Base-by-base conservation (phyloP, 2,113 vertebrate genomes). In the Mormyrus lacerda region DNA sequence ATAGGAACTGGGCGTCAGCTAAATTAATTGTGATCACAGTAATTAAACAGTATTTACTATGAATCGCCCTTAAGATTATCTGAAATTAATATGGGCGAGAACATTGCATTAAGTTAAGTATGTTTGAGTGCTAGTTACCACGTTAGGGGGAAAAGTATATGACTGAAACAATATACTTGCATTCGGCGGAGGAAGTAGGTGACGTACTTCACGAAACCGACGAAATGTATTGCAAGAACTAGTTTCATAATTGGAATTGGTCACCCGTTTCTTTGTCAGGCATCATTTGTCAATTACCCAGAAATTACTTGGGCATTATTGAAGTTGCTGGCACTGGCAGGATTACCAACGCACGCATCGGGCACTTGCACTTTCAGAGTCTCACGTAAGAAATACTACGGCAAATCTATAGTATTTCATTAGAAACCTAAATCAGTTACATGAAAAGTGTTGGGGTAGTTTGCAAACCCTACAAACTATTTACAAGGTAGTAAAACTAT, bases 11-110 rank as follows among this genome's bases (percentile, higher is more conserved):
- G 82, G 82, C 82, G 82, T 84, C 42, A 42, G 42, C 44, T 84
- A 47, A 47, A 84, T 47, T 47, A 44, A 84, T 45, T 19, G 7
- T 47, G 21, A 84, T 84, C 19, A 84, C 19, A 84, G 44, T 84
- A 84, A 84, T 84, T 84, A 84, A 45, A 19, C 39, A 45, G 21
- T 47, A 24, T 47, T 84, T 84, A 84, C 39, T 24, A 13, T 4
- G 82, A 24, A 24, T 47, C 44, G 82, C 19, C 82, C 24, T 84
- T 84, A 47, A n/a, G 82, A 79, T 79, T 35, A 42, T 79, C 35
- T 84, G 82, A 84, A 47, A 45, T 47, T 84, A 84, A 84, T 84
- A 45, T 84, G 44, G 44, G 82, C 42, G 82, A 84, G 82, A n/a
- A 84, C 82, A 47, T 13, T 84, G 19, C 9, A 24, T 84, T 45